A percentile compares a stretch with the other conserved stretches of the same genome.
Conservation (phyloP, 2,113 vertebrate species). For the Sclerurus mexicanus region DNA sequence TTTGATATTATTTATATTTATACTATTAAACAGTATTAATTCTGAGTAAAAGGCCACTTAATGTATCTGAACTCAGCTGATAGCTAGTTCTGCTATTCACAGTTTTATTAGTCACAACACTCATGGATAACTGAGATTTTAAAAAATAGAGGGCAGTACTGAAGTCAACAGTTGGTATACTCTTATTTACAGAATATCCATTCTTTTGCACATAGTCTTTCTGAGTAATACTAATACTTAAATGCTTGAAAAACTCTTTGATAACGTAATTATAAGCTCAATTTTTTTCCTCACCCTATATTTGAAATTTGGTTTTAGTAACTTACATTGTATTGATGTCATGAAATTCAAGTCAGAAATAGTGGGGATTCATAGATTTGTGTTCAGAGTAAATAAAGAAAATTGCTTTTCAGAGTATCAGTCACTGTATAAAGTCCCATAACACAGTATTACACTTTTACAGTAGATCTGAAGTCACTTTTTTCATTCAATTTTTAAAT, state of each 20-base stretch:
- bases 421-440: background rate
- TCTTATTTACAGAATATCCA: background rate
- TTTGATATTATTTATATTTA: background rate
- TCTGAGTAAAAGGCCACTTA: background rate
- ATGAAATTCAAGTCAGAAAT: background rate
- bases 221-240: background rate
- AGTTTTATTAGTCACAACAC: background rate
- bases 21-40: background rate
- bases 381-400: background rate
- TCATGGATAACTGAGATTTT: background rate
- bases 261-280: background rate
- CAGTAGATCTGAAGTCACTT: background rate
- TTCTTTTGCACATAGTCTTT: background rate
- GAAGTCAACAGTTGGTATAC: background rate
- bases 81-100: background rate
- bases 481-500: background rate
- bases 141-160: background rate
- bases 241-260: background rate
- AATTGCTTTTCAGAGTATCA: background rate
- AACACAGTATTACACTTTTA: background rate
- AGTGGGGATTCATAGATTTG: background rate
- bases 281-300: background rate
- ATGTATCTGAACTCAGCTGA: background rate
- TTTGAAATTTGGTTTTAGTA: background rate
- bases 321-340: background rate